Evolutionary conservation across 2,113 vertebrate genomes (phyloP).

Genomic region (Peromyscus polionotus): DNA sequence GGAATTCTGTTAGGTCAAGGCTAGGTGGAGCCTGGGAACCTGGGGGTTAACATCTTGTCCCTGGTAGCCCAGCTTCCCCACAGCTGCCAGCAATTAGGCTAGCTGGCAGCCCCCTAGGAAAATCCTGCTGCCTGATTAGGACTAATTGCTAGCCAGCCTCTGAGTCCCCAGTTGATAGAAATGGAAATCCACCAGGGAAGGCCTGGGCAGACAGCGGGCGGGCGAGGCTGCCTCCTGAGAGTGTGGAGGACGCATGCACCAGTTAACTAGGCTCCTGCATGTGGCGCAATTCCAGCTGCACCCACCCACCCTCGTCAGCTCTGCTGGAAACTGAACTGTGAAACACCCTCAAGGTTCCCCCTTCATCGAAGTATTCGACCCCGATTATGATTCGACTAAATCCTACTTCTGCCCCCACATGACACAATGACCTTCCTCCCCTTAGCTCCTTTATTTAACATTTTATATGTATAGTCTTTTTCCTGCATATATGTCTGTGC

Average conservation of each 20-base stretch:
- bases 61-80: slow-evolving; percentile 18
- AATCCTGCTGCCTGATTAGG: slow-evolving; percentile 68
- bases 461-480: background rate
- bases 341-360: background rate
- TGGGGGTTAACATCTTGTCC: slow-evolving; percentile 62
- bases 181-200: slow-evolving; percentile 65
- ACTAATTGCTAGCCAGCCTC: slow-evolving; percentile 68
- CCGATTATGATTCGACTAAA: background rate
- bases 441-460: background rate
- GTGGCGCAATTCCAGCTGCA: rapidly evolving
- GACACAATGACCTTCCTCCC: background rate
- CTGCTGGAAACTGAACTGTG: rapidly evolving
- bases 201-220: background rate
- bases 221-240: background rate
- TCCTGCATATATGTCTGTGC: background rate
- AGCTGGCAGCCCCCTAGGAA: slow-evolving; percentile 60
- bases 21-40: background rate
- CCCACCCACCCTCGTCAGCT: background rate
- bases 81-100: slow-evolving; percentile 77
- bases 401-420: background rate
- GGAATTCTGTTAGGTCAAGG: background rate
- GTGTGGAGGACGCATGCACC: rapidly evolving
- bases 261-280: rapidly evolving
- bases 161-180: slow-evolving; percentile 35
- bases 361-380: background rate